Evolutionary conservation across 2,113 vertebrate genomes (phyloP).

Genomic region (Strix uralensis): DNA sequence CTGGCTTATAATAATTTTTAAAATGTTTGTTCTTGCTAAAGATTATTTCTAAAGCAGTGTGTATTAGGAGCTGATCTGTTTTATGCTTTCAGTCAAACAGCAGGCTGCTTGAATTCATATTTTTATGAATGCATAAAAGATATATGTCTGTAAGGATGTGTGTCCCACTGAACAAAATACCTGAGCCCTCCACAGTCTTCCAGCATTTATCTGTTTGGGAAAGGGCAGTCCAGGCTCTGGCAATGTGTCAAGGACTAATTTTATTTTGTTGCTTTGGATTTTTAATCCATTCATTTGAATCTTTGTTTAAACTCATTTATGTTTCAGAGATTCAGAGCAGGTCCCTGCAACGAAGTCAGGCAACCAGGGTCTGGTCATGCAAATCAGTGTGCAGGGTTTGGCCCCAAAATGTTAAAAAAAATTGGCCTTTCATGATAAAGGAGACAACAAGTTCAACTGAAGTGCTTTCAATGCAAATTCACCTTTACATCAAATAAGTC

Average conservation of each 20-base stretch:
- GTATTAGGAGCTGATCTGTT: neutral
- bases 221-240: neutral
- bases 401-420: neutral
- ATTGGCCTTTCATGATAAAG: neutral
- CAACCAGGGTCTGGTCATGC: neutral
- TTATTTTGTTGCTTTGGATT: neutral
- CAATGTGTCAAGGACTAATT: neutral
- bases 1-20: neutral
- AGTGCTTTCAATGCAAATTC: neutral
- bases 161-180: neutral
- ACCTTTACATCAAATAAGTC: neutral
- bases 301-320: neutral
- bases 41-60: neutral
- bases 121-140: neutral
- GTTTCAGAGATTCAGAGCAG: neutral
- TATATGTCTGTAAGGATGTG: neutral
- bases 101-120: neutral
- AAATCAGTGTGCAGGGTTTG: neutral
- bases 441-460: neutral
- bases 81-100: neutral
- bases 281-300: neutral
- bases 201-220: neutral
- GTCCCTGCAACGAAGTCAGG: neutral
- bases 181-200: neutral
- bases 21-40: neutral